Evolutionary conservation across 2,888 invertebrate species (phyloP).

Genomic region (Stenotaenia linearis): DNA sequence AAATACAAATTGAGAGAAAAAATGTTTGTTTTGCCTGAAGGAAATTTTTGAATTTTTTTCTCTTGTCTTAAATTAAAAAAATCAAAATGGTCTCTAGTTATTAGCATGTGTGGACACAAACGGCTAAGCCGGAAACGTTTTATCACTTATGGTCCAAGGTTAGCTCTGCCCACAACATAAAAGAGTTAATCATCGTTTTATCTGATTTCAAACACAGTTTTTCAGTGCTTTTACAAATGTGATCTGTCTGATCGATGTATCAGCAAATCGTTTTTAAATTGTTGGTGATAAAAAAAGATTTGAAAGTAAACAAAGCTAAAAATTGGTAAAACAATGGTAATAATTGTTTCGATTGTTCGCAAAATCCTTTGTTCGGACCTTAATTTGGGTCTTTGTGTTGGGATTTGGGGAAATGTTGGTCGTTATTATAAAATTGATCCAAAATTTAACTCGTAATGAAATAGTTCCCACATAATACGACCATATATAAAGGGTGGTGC

Average conservation of each 20-base stretch:
- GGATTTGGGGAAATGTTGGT: too few relatives aligned
- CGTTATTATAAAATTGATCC: too few relatives aligned
- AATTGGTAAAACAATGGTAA: too few relatives aligned
- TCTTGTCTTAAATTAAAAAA: not conserved
- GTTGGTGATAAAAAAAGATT: not conserved
- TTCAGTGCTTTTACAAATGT: not conserved
- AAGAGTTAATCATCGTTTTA: constrained; percentile 4
- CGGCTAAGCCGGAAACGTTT: constrained; percentile 17
- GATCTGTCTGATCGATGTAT: not conserved
- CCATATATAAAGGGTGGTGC: too few relatives aligned
- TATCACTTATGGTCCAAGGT: constrained; percentile 19
- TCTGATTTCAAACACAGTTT: not conserved
- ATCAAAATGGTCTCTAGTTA: not conserved
- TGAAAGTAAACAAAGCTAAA: too few relatives aligned
- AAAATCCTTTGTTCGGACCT: too few relatives aligned
- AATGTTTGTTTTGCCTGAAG: not conserved
- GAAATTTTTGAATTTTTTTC: not conserved
- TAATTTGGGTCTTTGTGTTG: too few relatives aligned
- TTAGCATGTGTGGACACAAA: constrained; percentile 21
- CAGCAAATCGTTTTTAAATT: not conserved
- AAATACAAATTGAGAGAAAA: not conserved
- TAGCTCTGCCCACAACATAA: constrained; percentile 14
- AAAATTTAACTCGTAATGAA: too few relatives aligned
- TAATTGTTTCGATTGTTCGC: too few relatives aligned
- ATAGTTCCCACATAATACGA: too few relatives aligned